phyloP scores from a whole-genome alignment of 2,797 vertebrate genomes.

The Alauda arvensis region DNA sequence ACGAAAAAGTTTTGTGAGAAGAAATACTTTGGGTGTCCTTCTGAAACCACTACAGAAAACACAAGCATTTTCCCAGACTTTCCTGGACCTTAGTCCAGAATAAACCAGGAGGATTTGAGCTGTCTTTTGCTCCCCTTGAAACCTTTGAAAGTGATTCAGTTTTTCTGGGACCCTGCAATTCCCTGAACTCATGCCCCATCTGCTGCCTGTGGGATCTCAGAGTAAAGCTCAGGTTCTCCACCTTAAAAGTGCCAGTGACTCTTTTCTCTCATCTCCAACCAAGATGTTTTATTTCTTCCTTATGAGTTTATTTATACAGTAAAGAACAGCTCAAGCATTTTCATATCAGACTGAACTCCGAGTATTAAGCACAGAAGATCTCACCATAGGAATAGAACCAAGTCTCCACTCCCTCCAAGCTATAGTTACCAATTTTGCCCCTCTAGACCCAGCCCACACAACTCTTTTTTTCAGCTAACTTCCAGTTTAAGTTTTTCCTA shows the following conservation, averaged over 20 bases:
- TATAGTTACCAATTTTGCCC: neutral
- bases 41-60: neutral
- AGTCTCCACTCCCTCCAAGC: rapidly evolving
- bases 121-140: neutral
- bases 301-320: neutral
- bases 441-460: neutral
- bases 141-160: neutral
- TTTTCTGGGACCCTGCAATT: neutral
- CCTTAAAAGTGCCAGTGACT: neutral
- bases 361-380: neutral
- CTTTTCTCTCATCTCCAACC: neutral
- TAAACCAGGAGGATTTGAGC: neutral
- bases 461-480: neutral
- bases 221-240: neutral
- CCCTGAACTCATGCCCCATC: neutral
- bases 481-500: neutral
- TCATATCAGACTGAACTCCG: neutral
- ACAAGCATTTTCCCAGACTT: neutral
- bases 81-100: neutral
- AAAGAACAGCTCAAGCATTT: neutral
- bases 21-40: neutral
- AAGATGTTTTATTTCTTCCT: neutral
- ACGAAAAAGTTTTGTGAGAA: neutral
- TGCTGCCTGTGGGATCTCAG: neutral
- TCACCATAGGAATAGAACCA: neutral